These are phyloP conservation scores for Agapetus fuscipes DNA, from an alignment of 2,888 invertebrate species.

Conservation along the genomic window DNA sequence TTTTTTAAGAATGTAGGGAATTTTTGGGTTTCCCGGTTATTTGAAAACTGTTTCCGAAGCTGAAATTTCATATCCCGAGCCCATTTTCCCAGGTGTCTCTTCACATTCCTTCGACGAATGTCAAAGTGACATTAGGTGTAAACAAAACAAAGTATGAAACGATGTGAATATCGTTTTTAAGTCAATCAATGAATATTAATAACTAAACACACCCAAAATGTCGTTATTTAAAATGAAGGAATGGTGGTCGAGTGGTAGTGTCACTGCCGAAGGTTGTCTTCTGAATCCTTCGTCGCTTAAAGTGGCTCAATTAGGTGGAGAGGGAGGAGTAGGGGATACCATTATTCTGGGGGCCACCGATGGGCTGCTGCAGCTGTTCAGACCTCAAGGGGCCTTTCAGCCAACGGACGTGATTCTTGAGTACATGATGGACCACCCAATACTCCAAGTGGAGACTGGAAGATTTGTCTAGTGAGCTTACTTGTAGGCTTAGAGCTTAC, in stretches of 20 bases:
- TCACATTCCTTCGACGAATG: too few relatives aligned
- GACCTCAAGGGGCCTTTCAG: conserved; percentile 42
- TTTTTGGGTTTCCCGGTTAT: too few relatives aligned
- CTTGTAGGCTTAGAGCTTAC: too few relatives aligned
- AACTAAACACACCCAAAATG: too few relatives aligned
- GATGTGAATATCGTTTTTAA: too few relatives aligned
- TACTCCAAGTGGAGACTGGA: conserved; percentile 59
- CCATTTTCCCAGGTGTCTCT: too few relatives aligned
- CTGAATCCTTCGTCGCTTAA: conserved; percentile 9
- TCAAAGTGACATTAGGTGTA: too few relatives aligned
- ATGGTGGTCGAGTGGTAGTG: conserved; percentile 58
- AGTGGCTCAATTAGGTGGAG: conserved; percentile 12
- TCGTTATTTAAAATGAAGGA: conserved; percentile 67
- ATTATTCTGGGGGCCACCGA: conserved; percentile 57
- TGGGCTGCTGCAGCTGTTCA: conserved; percentile 56
- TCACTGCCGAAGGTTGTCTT: conserved; percentile 31
- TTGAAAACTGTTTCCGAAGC: too few relatives aligned
- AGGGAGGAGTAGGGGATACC: conserved; percentile 34
- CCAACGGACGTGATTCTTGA: conserved; percentile 55
- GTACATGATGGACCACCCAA: conserved; percentile 49
- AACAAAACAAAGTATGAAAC: too few relatives aligned
- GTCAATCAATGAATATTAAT: too few relatives aligned
- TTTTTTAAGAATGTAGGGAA: too few relatives aligned
- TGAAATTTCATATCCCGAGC: too few relatives aligned
- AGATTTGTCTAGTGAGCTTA: conserved; percentile 63